A percentile compares a stretch with the other conserved stretches of the same genome.
These are phyloP conservation scores for Premnoplex brunnescens DNA, from an alignment of 2,797 vertebrate species.

Conservation along the genomic window DNA sequence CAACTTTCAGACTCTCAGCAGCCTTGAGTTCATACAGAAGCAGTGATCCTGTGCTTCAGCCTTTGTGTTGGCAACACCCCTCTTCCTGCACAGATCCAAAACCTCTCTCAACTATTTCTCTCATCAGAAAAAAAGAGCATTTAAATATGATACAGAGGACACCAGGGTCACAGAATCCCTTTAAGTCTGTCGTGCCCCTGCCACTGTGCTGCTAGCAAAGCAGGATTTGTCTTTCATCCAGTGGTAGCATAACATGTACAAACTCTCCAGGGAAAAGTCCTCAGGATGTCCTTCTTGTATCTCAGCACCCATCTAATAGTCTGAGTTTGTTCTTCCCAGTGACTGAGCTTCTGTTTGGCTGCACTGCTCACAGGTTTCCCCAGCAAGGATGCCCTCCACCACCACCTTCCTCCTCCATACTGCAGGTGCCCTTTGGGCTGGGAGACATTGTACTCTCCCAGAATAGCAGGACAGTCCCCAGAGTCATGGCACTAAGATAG, in stretches of 20 bases:
- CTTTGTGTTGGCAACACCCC: accelerated
- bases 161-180: neutral
- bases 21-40: neutral
- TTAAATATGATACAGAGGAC: neutral
- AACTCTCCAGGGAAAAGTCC: neutral
- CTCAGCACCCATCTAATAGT: neutral
- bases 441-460: neutral
- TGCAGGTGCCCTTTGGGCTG: accelerated
- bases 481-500: neutral
- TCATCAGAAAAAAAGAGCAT: neutral
- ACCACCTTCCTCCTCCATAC: neutral
- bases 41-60: neutral
- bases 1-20: neutral
- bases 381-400: neutral
- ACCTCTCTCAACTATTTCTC: neutral
- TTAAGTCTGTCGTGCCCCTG: neutral
- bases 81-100: neutral
- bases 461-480: neutral
- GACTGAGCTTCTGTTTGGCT: neutral
- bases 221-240: neutral
- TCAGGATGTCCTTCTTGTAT: neutral
- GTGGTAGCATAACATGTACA: neutral
- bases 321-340: neutral
- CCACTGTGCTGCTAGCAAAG: neutral
- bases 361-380: neutral